phyloP scores from a whole-genome alignment of 2,888 invertebrate species.

The Trichopria drosophilae region DNA sequence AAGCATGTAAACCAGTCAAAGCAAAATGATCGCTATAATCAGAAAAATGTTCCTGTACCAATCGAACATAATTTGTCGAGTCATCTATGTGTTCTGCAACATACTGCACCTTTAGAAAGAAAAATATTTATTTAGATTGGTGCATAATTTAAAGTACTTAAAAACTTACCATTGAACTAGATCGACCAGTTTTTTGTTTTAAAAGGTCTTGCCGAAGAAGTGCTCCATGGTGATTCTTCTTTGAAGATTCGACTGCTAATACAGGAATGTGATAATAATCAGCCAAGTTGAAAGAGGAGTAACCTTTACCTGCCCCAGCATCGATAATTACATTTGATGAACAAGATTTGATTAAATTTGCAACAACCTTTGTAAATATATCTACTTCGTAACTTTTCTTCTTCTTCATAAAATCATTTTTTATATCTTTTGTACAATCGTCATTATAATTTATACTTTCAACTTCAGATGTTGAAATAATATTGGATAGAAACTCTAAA shows the following conservation, averaged over 20 bases:
- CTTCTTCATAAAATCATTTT: constrained; percentile 70
- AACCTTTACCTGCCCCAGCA: constrained; percentile 88
- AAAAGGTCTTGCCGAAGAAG: constrained; percentile 55
- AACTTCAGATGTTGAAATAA: constrained; percentile 46
- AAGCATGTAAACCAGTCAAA: constrained; percentile 80
- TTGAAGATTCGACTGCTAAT: constrained; percentile 79
- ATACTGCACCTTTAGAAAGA: constrained; percentile 45
- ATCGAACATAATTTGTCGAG: constrained; percentile 43
- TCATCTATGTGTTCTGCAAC: constrained; percentile 46
- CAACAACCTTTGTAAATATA: constrained; percentile 42
- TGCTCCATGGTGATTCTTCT: constrained; percentile 70
- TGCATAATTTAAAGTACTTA: background rate
- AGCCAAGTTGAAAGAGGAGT: constrained; percentile 70
- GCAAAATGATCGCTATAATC: constrained; percentile 44
- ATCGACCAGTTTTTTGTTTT: constrained; percentile 35
- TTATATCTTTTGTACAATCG: constrained; percentile 36
- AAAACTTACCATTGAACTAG: constrained; percentile 43
- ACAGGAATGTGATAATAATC: constrained; percentile 73
- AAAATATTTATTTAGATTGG: background rate
- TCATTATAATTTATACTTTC: constrained; percentile 11
- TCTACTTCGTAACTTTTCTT: constrained; percentile 78
- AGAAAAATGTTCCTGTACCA: constrained; percentile 42
- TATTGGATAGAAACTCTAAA: constrained; percentile 38
- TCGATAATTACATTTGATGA: constrained; percentile 63
- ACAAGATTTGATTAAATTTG: too few species aligned